Base-by-base conservation (phyloP, 2,797 vertebrate genomes). In the Microhierax caerulescens region DNA sequence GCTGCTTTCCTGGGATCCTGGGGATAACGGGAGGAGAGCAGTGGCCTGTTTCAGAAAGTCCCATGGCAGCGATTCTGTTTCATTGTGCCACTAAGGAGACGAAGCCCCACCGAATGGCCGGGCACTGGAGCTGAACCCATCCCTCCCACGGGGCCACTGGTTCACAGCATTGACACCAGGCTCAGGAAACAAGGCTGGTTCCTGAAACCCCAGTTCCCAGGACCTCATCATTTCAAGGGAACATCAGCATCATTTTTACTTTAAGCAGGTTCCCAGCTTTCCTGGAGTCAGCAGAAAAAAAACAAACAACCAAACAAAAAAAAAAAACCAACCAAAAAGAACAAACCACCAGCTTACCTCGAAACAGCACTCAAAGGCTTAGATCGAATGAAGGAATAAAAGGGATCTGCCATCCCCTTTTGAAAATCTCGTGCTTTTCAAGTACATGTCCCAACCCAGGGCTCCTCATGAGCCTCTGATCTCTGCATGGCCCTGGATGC, bases 371-470 rank as follows among this genome's bases (percentile, higher is more conserved):
- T 37, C 23, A 47, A 27, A 50, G 48, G 24, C 50, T 54, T 36
- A 24, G 15, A 36, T 20, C 18, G 60, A 27, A 69, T 10, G 43
- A 56, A 34, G 21, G 28, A 74, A 65, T 39, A 37, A 59, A 34
- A 72, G 10, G 13, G 16, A 59, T 37, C 24, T 51, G 34, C 34
- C n/a, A 23, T 13, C 11, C n/a, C 20, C 20, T 19, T 72, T 59
- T 37, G 39, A 64, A 67, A 65, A 79, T 16, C 21, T 36, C 20
- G 3, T 34, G 27, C 4, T 79, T 79, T 67, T 39, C 41, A 76
- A 54, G 25, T 20, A 16, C 0, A 0, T 8, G 39, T 41, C 60
- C 20, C 23, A 53, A 30, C 18, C 18, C 0, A 1, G 28, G 13
- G 37, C 18, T 20, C 28, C n/a, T n/a, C n/a, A n/a, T 43, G 41